phyloP scores from a whole-genome alignment of 2,797 vertebrate genomes.

The Gambelia wislizenii region DNA sequence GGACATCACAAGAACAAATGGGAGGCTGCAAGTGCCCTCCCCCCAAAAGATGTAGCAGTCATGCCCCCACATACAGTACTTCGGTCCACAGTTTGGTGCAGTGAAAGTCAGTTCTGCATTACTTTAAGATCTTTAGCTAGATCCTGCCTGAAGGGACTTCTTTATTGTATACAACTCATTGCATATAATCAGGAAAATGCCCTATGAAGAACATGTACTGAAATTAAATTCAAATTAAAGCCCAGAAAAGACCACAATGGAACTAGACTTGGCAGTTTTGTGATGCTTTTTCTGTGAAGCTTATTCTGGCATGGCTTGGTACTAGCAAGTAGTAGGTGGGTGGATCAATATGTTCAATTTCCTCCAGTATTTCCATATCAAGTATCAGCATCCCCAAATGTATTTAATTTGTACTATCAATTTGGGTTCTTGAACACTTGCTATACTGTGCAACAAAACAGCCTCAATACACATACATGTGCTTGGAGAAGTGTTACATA shows the following conservation, averaged over 20 bases:
- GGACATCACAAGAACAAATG: no score
- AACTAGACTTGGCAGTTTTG: slow-evolving; percentile 24
- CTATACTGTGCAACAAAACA: slow-evolving; percentile 57
- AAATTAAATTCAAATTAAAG: background rate
- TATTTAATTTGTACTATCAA: slow-evolving; percentile 69
- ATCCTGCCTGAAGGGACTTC: background rate
- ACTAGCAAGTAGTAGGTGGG: slow-evolving; percentile 67
- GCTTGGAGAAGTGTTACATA: slow-evolving; percentile 47
- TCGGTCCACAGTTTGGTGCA: background rate
- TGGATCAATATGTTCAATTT: slow-evolving; percentile 72
- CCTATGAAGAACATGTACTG: background rate
- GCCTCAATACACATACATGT: slow-evolving; percentile 28
- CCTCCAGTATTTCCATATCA: slow-evolving; percentile 69
- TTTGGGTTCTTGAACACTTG: slow-evolving; percentile 58
- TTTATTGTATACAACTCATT: background rate
- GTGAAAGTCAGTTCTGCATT: background rate
- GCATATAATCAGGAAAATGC: background rate
- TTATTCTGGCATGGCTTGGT: slow-evolving; percentile 60
- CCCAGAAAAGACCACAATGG: background rate
- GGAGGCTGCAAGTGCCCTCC: background rate
- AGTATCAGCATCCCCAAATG: slow-evolving; percentile 65
- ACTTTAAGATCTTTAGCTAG: background rate
- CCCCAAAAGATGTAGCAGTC: background rate
- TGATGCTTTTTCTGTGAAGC: slow-evolving; percentile 42
- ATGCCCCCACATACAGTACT: background rate